These are phyloP conservation scores for Leiothrix lutea DNA, from an alignment of 2,113 vertebrate species.

Conservation along the genomic window DNA sequence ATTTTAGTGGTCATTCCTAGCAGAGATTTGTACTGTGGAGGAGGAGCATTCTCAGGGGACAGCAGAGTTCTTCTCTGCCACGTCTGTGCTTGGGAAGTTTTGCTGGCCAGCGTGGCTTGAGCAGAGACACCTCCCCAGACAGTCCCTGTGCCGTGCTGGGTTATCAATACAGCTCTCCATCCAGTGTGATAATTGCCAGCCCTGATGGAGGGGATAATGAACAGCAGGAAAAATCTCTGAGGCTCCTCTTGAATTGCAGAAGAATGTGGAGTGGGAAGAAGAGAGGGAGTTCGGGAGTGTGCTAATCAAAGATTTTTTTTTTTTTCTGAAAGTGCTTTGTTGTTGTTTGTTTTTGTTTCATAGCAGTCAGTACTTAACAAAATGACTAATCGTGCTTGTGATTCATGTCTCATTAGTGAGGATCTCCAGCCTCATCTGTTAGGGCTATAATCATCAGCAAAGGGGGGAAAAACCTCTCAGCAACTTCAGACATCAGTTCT, in stretches of 20 bases:
- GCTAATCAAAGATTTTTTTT: not conserved
- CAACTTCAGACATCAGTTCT: not conserved
- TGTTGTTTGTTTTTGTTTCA: conserved; percentile 17
- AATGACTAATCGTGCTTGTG: conserved; percentile 13
- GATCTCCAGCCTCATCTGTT: not conserved
- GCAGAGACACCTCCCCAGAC: not conserved
- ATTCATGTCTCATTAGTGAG: conserved; percentile 22
- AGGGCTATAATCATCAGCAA: not conserved
- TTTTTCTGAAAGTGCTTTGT: not conserved
- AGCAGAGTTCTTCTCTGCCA: not conserved
- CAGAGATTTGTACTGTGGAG: not conserved
- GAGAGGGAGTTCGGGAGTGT: not conserved
- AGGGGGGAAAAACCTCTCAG: not conserved
- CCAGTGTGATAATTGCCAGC: not conserved
- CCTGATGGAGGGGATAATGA: not conserved
- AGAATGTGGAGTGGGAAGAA: not conserved
- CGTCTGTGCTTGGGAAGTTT: not conserved
- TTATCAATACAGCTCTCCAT: not conserved
- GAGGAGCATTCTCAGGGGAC: not conserved
- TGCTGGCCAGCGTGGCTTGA: not conserved
- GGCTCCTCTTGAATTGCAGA: not conserved
- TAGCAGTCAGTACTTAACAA: not conserved
- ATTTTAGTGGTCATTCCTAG: not conserved
- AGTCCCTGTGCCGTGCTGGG: not conserved
- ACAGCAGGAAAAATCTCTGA: not conserved